Evolutionary conservation across 2,113 vertebrate genomes (phyloP), one percentile per base, ranked within the genome.

Genomic region (Scomber japonicus): DNA sequence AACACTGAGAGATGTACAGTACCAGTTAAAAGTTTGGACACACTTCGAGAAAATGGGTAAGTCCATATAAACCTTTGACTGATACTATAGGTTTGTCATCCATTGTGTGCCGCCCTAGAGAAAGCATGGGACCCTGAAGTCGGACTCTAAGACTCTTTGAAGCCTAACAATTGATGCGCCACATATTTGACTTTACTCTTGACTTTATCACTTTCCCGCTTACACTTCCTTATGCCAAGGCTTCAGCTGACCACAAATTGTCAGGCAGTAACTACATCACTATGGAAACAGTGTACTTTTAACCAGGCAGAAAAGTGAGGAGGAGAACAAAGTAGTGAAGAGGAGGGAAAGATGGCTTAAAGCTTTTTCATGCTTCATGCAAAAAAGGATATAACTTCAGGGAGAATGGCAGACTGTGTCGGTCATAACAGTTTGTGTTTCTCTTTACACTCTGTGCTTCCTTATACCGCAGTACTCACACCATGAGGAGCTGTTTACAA

Each of bases 201-300:
- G 61, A 21, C 21, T 21, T 21, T 71, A 49, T 77, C 71, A 44
- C 13, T 45, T 46, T 62, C 30, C 56, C n/a, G 48, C 48, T 24
- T 2, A 1, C 17, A 69, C n/a, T 78, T 49, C 59, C 50, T 81
- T 40, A 9, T 10, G 35, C 35, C 35, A 40, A 40, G 35, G 9
- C 35, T 40, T 19, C 27, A 53, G 35, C 11, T 73, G 77, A 87
- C 84, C 75, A 49, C 46, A 62, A 68, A 24, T 78, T 70, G 64
- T 82, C 48, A 75, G 54, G 64, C 75, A 72, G 68, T 30, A 53
- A 77, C 65, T 66, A 21, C 0, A 60, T 90, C 73, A 76, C 90
- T 78, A 86, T 90, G 78, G 81, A 81, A 90, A 92, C 85, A 15
- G 66, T 67, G 64, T 12, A 49, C 61, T 77, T 81, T 68, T 69